phyloP scores from a whole-genome alignment of 1,140 invertebrate species.

The Drosophila pectinifera region DNA sequence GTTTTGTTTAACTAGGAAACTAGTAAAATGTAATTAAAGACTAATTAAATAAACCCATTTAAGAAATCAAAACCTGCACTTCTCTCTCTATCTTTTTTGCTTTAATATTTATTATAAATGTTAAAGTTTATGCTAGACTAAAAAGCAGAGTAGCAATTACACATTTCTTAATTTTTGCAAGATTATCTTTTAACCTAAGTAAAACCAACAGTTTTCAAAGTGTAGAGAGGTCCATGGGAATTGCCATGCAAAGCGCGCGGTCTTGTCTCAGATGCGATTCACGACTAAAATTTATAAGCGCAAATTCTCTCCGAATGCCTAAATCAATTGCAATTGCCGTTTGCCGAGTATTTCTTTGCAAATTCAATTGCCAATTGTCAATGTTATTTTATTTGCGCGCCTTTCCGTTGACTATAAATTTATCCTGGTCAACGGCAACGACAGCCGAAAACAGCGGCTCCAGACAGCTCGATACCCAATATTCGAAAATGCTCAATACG shows the following conservation, averaged over 20 bases:
- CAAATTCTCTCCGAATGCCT: constrained; percentile 28
- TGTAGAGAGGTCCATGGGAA: not conserved
- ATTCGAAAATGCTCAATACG: not conserved
- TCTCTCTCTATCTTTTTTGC: not conserved
- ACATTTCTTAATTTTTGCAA: too few species aligned
- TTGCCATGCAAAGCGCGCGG: constrained; percentile 39
- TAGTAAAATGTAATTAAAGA: too few species aligned
- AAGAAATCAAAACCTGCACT: not conserved
- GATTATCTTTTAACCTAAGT: not conserved
- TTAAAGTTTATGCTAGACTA: too few species aligned
- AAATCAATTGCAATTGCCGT: constrained; percentile 61
- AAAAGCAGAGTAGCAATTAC: not conserved
- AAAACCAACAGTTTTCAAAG: not conserved
- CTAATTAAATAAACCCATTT: not conserved
- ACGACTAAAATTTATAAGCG: constrained; percentile 49
- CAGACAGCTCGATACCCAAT: constrained; percentile 37
- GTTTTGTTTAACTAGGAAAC: too few species aligned
- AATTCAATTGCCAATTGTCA: constrained; percentile 74
- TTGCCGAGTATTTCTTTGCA: constrained; percentile 47
- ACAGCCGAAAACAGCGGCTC: constrained; percentile 1
- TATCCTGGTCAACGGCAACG: constrained; percentile 33
- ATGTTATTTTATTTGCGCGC: constrained; percentile 73
- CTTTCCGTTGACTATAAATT: constrained; percentile 68
- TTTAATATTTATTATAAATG: not conserved
- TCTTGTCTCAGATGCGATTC: constrained; percentile 16